Evolutionary conservation across 2,888 invertebrate species (phyloP), one percentile per base, ranked within the genome.

Genomic region (Trissolcus brochymenae): DNA sequence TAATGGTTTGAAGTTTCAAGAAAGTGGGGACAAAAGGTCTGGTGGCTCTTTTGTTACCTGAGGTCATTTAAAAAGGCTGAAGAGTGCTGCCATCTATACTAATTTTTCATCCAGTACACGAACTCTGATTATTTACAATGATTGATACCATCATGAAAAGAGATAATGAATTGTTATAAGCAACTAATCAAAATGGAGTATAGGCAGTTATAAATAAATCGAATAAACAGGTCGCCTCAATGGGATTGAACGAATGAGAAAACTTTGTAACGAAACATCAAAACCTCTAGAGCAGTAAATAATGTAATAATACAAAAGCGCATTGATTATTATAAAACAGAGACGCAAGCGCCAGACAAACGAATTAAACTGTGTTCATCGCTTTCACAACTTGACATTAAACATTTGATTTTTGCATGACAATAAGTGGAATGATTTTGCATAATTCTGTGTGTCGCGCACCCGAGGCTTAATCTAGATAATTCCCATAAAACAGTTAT

Each of bases 361-460:
- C 35, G 35, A 35, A 35, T 35, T 35, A 35, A 35, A 35, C 35
- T 11, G 35, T 46, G n/a, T 46, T 46, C 16, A 46, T 46, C 14
- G 35, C 62, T 62, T 71, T 56, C 51, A 71, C 51, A 43, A 62
- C 49, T 57, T 21, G 21, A 14, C 54, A 56, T 53, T 56, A 17
- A 62, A 43, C 25, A 53, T 43, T 3, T 54, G 43, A 73, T 41
- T 66, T 73, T 66, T 65, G 57, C 61, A 66, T 66, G 60, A 73
- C 73, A 73, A 73, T 66, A 66, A 60, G 56, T 54, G 13, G 50
- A 61, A 73, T 61, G 61, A 66, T 73, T 61, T 66, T 49, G 56
- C 61, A 51, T 61, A 51, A 66, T 56, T 66, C 72, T 50, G 41
- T 16, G 14, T 50, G 49, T 57, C 29, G 51, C 53, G 43, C 35